Percentiles rank a stretch among this genome's conserved stretches.
Evolutionary conservation across 2,888 invertebrate species (phyloP).

Genomic region (Hypselothyrea guttata): DNA sequence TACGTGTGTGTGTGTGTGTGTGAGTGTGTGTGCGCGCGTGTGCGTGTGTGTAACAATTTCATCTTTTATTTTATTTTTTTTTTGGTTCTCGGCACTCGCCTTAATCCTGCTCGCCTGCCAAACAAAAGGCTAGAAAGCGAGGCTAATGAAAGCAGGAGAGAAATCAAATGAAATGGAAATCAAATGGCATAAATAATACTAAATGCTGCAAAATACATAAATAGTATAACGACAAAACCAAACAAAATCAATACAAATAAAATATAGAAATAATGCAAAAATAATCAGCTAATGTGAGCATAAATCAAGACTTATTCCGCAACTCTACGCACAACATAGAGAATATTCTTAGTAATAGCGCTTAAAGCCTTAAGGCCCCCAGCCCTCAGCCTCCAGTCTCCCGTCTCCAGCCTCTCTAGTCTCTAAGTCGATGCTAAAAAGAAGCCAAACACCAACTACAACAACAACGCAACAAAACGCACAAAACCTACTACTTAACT

Average conservation of each 20-base stretch:
- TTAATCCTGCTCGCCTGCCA: constrained; percentile 38
- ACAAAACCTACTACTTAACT: constrained; percentile 33
- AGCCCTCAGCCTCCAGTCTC: constrained; percentile 18
- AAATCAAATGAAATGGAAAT: background rate
- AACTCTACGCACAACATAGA: constrained; percentile 35
- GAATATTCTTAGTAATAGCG: constrained; percentile 18
- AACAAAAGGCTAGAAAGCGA: constrained; percentile 42
- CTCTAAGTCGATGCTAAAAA: constrained; percentile 20
- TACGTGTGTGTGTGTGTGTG: constrained; percentile 24
- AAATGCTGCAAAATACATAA: too few relatives aligned
- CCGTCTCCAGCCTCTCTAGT: constrained; percentile 17
- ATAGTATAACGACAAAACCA: background rate
- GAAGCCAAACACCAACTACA: constrained; percentile 23
- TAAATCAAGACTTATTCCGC: constrained; percentile 11
- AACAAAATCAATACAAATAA: background rate
- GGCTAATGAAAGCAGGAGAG: constrained; percentile 10
- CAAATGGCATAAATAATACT: constrained; percentile 7
- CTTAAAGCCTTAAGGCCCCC: too few relatives aligned
- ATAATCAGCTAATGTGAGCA: constrained; percentile 5
- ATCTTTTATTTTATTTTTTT: constrained; percentile 34
- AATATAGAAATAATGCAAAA: constrained; percentile 10
- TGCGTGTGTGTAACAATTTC: constrained; percentile 28
- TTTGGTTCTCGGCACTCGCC: constrained; percentile 28
- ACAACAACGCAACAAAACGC: constrained; percentile 26
- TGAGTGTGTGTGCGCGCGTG: constrained; percentile 11